These are phyloP conservation scores for Hormaphis cornu DNA, from an alignment of 1,140 invertebrate species.

Conservation along the genomic window DNA sequence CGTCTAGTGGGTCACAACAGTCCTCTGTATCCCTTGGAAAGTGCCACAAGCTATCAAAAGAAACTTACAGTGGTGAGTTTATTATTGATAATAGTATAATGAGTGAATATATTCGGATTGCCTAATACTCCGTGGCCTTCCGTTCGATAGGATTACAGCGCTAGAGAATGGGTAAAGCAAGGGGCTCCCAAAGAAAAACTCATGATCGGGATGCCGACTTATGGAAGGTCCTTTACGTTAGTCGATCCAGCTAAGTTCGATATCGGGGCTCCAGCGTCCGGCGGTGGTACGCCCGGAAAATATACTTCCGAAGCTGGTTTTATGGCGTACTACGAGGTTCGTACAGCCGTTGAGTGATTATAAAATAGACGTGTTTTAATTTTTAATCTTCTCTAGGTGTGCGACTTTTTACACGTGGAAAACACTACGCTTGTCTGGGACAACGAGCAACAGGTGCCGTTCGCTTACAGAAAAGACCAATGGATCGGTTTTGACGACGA, in stretches of 20 bases:
- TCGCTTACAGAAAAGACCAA: conserved; percentile 80
- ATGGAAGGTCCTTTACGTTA: conserved; percentile 89
- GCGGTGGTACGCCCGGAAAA: conserved; percentile 71
- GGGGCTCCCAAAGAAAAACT: conserved; percentile 92
- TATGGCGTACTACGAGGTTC: conserved; percentile 84
- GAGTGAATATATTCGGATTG: background rate
- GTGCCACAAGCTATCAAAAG: conserved; percentile 79
- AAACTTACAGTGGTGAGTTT: conserved; percentile 74
- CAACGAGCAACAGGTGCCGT: conserved; percentile 90
- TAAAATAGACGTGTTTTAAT: background rate
- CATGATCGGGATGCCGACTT: conserved; percentile 90
- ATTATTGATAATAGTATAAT: background rate
- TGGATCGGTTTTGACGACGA: conserved; percentile 96
- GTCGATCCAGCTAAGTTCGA: conserved; percentile 79
- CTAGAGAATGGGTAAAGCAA: conserved; percentile 84
- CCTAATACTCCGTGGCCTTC: background rate
- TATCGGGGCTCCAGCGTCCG: conserved; percentile 80
- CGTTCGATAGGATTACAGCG: conserved; percentile 67
- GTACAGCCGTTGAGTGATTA: background rate
- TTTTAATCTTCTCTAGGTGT: conserved; percentile 51
- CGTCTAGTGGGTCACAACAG: conserved; percentile 85
- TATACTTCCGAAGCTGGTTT: conserved; percentile 83
- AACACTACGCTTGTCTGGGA: conserved; percentile 94
- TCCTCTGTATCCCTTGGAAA: conserved; percentile 77
- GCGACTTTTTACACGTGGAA: conserved; percentile 78